Base-by-base conservation (phyloP, 2,113 vertebrate genomes). In the Parotia lawesii region DNA sequence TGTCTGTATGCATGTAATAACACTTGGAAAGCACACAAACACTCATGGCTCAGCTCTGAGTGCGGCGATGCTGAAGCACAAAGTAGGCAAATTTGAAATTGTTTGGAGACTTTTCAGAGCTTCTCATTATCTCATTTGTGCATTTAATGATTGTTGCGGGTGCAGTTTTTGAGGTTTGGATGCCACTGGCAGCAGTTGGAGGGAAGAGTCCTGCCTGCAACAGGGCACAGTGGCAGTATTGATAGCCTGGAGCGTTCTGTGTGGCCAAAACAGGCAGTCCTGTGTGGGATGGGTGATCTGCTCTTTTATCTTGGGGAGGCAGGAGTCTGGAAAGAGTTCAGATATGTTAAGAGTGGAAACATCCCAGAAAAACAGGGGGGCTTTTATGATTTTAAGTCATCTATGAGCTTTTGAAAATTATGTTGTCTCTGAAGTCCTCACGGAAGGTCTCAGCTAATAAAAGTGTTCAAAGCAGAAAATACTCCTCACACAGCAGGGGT, bases 81-180 rank as follows among this genome's bases (percentile, higher is more conserved):
- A 81, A 92, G 56, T 44, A 90, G 76, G 73, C 50, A 74, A 81
- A 89, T 91, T 44, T 65, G 33, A 85, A 82, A 81, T 47, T 20
- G 50, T 64, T 77, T 77, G 93, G 91, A 94, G 66, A 48, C 65
- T 92, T 89, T 93, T 84, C 80, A 87, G 86, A 90, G 86, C 53
- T 84, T 67, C 70, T 87, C 19, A 19, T 88, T 51, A 56, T 67
- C 80, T 90, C 48, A 38, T 84, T 73, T 93, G 69, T 88, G 57
- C 61, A 18, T 81, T 89, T 90, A 71, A 78, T 72, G 65, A 56
- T 81, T 42, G 51, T 48, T 78, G 73, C 9, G 15, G 75, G 84
- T 16, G 38, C 25, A 44, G 0, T 35, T 84, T 66, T 40, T 74
- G 83, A 90, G 61, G 69, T 67, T 69, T 95, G 76, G 64, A 44